Base-by-base conservation (phyloP, 2,113 vertebrate genomes). In the Ceuthmochares aereus region DNA sequence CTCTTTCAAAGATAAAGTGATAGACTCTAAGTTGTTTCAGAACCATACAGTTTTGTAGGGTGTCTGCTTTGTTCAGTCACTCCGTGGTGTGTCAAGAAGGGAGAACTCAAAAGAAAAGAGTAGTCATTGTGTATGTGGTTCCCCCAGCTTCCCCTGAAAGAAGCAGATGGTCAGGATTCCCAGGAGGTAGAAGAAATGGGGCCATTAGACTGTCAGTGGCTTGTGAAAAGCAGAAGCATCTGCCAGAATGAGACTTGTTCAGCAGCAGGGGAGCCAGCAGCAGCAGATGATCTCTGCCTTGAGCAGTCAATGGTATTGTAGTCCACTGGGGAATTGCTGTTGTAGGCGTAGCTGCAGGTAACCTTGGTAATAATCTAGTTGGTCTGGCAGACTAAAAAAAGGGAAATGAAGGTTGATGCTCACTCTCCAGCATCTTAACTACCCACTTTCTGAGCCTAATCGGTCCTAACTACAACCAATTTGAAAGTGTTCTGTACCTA, bases 141-240 rank as follows among this genome's bases (percentile, higher is more conserved):
- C 95, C 68, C 58, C 52, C 74, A 76, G 56, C 87, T 96, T 83
- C 40, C 84, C 55, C 68, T 92, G 87, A 69, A 93, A 93, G 95
- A 84, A 97, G 92, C 96, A 95, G 90, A 93, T 95, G 91, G 92
- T 92, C 47, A 75, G 78, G 84, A 83, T 74, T 97, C 96, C 87
- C 86, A 7, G 75, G 93, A 97, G 93, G 72, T 90, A 86, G 77
- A 66, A 92, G 82, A 90, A 91, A 83, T 87, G 95, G 80, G 93
- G 79, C 94, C 86, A 55, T 95, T 97, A 87, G 89, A 49, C 79
- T 91, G 90, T 93, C 82, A 90, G 79, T 84, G 60, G 84, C 58
- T 87, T 75, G 74, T 95, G 89, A 96, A 95, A 96, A 96, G 84
- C 82, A 84, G 92, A 68, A 74, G 82, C 95, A 90, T 97, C 96